Conservation (phyloP, 1,140 invertebrate genomes). For the Ceratitis capitata region DNA sequence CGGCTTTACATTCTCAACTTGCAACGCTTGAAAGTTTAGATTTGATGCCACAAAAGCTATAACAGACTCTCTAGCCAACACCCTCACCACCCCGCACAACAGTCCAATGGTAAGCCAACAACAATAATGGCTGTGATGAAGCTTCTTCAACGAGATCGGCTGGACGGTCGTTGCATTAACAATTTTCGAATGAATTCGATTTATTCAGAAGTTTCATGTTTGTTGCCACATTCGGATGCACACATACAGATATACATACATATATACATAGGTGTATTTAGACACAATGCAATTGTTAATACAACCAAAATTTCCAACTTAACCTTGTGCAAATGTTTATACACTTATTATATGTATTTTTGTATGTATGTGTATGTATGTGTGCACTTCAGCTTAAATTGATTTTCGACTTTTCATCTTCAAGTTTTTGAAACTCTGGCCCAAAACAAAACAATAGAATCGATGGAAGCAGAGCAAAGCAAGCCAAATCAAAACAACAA, state of each 20-base stretch:
- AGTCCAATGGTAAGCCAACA: too few relatives aligned
- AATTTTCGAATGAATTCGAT: neutral
- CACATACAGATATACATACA: neutral
- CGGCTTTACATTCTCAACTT: neutral
- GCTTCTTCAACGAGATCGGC: neutral
- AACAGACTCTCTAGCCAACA: neutral
- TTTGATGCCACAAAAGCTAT: neutral
- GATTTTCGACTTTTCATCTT: constrained; percentile 12
- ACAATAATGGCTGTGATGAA: neutral
- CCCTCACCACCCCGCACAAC: neutral
- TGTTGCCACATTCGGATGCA: neutral
- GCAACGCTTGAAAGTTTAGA: neutral
- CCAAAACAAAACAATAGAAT: neutral
- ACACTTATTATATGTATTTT: neutral
- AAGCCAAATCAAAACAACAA: neutral
- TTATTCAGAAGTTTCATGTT: constrained; percentile 9
- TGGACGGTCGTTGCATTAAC: neutral
- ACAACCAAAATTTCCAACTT: neutral
- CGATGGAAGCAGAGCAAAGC: neutral
- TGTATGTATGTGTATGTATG: neutral
- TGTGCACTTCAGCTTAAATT: neutral
- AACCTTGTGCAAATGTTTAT: neutral
- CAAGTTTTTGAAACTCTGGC: neutral
- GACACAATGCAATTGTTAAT: neutral
- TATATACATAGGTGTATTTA: neutral